Percentiles rank a stretch among this genome's conserved stretches.
These are phyloP conservation scores for Drosophila meridiana DNA, from an alignment of 2,888 invertebrate species.

Conservation along the genomic window DNA sequence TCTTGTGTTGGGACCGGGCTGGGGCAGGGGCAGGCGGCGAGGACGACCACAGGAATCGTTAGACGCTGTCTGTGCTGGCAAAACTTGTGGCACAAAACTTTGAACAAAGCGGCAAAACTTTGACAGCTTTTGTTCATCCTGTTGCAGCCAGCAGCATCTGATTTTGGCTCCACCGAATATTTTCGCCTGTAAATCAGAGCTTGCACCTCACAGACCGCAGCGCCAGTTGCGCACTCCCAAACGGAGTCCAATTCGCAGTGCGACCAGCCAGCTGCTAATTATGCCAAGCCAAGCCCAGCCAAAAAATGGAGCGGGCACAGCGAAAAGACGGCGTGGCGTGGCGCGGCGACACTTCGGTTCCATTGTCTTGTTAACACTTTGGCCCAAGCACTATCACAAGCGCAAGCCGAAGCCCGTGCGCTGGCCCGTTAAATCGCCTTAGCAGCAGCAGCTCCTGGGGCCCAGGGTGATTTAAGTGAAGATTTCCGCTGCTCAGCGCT, in stretches of 20 bases:
- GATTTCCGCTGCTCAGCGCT: constrained; percentile 47
- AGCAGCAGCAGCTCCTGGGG: constrained; percentile 15
- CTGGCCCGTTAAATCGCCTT: constrained; percentile 66
- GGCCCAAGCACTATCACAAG: neutral
- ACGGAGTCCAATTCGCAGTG: constrained; percentile 10
- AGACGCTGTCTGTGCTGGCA: constrained; percentile 58
- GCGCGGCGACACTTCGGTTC: constrained; percentile 28
- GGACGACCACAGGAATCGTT: constrained; percentile 44
- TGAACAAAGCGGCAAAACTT: constrained; percentile 64
- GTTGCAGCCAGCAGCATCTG: constrained; percentile 45
- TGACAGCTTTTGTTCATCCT: constrained; percentile 46
- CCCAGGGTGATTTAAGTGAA: constrained; percentile 19
- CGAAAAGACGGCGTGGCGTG: constrained; percentile 1
- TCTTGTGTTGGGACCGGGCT: neutral
- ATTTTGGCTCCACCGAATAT: constrained; percentile 40
- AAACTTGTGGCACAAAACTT: constrained; percentile 70
- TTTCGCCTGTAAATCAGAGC: constrained; percentile 43
- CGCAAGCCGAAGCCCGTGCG: neutral
- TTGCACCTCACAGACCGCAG: constrained; percentile 35
- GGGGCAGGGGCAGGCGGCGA: neutral
- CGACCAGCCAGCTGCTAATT: constrained; percentile 55
- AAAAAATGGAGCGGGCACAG: neutral
- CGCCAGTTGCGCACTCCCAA: constrained; percentile 6
- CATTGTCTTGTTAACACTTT: constrained; percentile 38
- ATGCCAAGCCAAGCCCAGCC: constrained; percentile 30